phyloP scores from a whole-genome alignment of 2,888 invertebrate species.

The Callyntrura guangdongensis region DNA sequence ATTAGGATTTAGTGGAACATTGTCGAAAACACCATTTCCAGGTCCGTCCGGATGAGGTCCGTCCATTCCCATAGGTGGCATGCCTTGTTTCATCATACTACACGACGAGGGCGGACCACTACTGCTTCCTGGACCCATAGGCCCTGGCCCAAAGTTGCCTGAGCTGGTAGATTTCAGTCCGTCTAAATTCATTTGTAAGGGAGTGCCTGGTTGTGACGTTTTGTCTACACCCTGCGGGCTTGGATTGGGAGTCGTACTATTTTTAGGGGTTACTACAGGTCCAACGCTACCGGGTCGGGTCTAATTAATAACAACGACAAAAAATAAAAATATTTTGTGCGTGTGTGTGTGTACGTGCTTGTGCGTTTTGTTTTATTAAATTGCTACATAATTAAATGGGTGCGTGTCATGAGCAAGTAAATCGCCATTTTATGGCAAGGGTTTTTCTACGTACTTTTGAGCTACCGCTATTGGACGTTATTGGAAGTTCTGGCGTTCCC shows the following conservation, averaged over 20 bases:
- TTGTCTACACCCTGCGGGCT: conserved; percentile 84
- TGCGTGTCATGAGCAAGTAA: not conserved
- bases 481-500: conserved; percentile 80
- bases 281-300: conserved; percentile 84
- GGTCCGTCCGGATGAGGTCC: conserved; percentile 85
- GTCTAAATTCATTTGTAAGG: conserved; percentile 84
- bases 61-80: conserved; percentile 83
- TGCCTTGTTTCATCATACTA: conserved; percentile 83
- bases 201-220: conserved; percentile 85
- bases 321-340: not conserved
- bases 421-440: not conserved
- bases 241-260: conserved; percentile 84
- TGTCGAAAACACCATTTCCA: conserved; percentile 85
- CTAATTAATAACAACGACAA: conserved; percentile 64
- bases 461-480: conserved; percentile 80
- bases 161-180: conserved; percentile 82
- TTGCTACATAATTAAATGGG: not conserved
- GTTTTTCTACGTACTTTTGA: conserved; percentile 80
- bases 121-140: conserved; percentile 75
- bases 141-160: conserved; percentile 77
- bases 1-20: conserved; percentile 86
- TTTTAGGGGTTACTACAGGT: conserved; percentile 84
- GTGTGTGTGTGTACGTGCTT: conserved; percentile 8
- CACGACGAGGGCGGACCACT: conserved; percentile 79
- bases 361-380: not conserved